These are phyloP conservation scores for Venustoraphidia nigricollis DNA, from an alignment of 2,888 invertebrate species.

Conservation along the genomic window DNA sequence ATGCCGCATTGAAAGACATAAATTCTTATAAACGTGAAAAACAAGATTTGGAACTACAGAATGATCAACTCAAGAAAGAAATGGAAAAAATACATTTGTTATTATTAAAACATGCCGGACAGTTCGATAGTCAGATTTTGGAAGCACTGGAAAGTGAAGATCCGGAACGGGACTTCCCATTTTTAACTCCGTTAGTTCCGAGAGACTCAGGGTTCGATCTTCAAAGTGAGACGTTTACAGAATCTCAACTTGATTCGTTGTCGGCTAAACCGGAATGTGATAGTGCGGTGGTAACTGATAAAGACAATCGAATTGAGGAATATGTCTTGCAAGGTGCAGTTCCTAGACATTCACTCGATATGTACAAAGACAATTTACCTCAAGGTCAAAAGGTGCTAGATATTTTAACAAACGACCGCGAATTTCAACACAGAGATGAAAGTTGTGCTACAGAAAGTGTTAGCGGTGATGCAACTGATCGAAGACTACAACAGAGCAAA, in stretches of 20 bases:
- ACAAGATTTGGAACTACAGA: conserved; percentile 59
- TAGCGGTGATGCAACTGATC: conserved; percentile 22
- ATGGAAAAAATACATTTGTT: conserved; percentile 62
- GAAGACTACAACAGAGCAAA: conserved; percentile 16
- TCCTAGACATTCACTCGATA: conserved; percentile 36
- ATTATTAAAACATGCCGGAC: conserved; percentile 51
- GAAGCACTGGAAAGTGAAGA: conserved; percentile 31
- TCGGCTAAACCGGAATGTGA: conserved; percentile 22
- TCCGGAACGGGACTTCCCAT: conserved; percentile 27
- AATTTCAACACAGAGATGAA: neutral
- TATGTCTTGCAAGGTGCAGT: conserved; percentile 48
- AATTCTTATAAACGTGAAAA: conserved; percentile 60
- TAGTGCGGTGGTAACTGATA: conserved; percentile 21
- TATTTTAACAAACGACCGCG: neutral
- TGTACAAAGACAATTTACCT: too few relatives aligned
- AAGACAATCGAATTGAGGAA: conserved; percentile 32
- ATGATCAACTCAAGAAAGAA: conserved; percentile 61
- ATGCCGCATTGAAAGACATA: conserved; percentile 60
- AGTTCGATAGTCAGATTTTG: conserved; percentile 41
- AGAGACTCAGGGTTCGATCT: conserved; percentile 2
- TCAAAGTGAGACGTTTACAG: neutral
- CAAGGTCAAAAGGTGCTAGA: too few relatives aligned
- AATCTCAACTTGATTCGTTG: neutral
- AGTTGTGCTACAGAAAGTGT: conserved; percentile 25
- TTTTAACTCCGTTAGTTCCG: conserved; percentile 6